A percentile compares a stretch with the other conserved stretches of the same genome.
Conservation (phyloP, 2,113 vertebrate genomes). For the Panthera uncia region DNA sequence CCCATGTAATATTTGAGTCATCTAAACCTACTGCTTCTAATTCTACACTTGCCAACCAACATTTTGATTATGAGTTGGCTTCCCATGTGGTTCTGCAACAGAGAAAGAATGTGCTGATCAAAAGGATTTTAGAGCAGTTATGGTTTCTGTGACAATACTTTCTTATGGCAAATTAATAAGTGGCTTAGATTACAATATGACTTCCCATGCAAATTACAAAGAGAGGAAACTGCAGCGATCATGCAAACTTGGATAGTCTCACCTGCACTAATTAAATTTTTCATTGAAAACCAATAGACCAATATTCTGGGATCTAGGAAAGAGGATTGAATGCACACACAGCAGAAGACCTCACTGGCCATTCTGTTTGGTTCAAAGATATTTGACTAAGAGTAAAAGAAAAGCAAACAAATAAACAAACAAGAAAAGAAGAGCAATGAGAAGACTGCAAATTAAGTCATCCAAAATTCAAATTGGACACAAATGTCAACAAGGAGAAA, state of each 20-base stretch:
- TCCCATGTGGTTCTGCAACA: background rate
- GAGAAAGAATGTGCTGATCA: background rate
- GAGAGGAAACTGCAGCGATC: background rate
- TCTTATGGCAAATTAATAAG: slow-evolving; percentile 37
- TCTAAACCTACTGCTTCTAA: slow-evolving; percentile 14
- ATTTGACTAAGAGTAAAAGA: background rate
- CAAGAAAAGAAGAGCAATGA: background rate
- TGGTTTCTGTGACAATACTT: background rate
- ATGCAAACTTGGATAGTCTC: background rate
- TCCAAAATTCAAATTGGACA: background rate
- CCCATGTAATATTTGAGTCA: slow-evolving; percentile 23
- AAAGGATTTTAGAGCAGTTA: slow-evolving; percentile 6
- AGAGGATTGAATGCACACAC: background rate
- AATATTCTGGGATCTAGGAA: background rate
- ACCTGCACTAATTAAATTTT: background rate
- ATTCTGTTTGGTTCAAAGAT: background rate
- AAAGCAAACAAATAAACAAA: background rate
- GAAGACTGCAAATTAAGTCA: background rate
- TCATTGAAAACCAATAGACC: background rate
- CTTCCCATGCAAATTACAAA: background rate
- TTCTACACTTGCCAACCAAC: background rate
- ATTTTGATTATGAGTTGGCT: background rate
- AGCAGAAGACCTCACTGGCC: background rate
- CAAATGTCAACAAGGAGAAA: background rate
- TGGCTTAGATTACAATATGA: background rate